phyloP scores from a whole-genome alignment of 53 echinoderm and acorn worm species.

The Apostichopus leukothele region DNA sequence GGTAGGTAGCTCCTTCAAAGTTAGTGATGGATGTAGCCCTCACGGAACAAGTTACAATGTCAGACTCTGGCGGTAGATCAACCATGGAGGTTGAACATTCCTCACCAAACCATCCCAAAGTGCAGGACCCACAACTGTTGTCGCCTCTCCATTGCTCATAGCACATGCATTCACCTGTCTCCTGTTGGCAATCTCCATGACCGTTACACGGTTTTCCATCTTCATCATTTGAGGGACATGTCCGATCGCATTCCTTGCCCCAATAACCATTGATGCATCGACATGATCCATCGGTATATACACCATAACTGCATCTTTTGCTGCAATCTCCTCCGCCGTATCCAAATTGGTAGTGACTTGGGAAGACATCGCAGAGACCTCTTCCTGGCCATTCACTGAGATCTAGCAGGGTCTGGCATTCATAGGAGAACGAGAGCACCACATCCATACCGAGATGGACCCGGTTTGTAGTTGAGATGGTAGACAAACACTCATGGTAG shows the following conservation, averaged over 20 bases:
- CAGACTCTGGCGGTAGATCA: constrained; percentile 46
- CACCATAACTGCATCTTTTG: constrained; percentile 67
- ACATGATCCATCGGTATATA: constrained; percentile 50
- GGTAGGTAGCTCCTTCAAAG: constrained; percentile 59
- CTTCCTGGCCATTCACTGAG: constrained; percentile 64
- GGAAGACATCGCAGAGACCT: constrained; percentile 72
- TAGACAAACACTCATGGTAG: constrained; percentile 67
- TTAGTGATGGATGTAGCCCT: constrained; percentile 61
- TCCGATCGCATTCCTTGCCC: constrained; percentile 64
- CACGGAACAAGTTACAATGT: constrained; percentile 51
- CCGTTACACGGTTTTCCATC: constrained; percentile 60
- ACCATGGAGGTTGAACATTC: constrained; percentile 62
- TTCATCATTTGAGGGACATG: constrained; percentile 72
- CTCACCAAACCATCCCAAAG: constrained; percentile 66
- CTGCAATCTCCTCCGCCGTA: constrained; percentile 69
- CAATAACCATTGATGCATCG: constrained; percentile 74
- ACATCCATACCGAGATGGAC: constrained; percentile 54
- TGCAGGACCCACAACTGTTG: constrained; percentile 64
- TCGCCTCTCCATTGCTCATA: constrained; percentile 66
- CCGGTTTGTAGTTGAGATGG: constrained; percentile 57
- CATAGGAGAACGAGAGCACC: constrained; percentile 64
- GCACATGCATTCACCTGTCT: constrained; percentile 69
- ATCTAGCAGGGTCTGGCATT: constrained; percentile 65
- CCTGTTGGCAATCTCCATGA: constrained; percentile 65
- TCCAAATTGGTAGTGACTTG: constrained; percentile 55